A percentile compares a stretch with the other conserved stretches of the same genome.
These are phyloP conservation scores for Dolichomitus sp. DNA, from an alignment of 2,888 invertebrate genomes.

Conservation along the genomic window DNA sequence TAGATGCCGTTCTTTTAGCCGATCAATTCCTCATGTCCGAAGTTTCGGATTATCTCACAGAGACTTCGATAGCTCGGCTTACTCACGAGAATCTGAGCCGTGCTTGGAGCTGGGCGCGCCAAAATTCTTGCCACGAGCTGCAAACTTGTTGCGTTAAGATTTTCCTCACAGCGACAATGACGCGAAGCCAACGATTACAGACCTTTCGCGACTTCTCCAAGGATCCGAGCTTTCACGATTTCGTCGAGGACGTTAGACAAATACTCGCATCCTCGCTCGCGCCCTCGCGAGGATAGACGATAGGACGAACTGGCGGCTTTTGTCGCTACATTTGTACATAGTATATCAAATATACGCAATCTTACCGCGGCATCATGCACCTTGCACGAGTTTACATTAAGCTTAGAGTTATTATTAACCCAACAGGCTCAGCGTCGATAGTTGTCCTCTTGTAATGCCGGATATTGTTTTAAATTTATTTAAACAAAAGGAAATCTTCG, in stretches of 20 bases:
- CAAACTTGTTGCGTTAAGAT: constrained; percentile 80
- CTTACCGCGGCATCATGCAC: constrained; percentile 13
- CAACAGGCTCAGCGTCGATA: not conserved
- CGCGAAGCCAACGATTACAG: constrained; percentile 73
- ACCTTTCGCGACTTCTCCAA: constrained; percentile 80
- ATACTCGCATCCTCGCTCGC: constrained; percentile 71
- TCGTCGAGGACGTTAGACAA: constrained; percentile 77
- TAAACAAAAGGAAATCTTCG: constrained; percentile 6
- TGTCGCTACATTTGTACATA: constrained; percentile 16
- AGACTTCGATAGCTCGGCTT: constrained; percentile 78
- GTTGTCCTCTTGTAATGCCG: constrained; percentile 15
- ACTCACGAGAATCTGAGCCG: constrained; percentile 78
- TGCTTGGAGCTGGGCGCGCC: constrained; percentile 82
- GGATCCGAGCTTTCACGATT: constrained; percentile 76
- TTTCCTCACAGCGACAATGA: constrained; percentile 79
- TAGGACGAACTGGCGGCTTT: not conserved
- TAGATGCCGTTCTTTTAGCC: constrained; percentile 83
- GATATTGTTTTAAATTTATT: not conserved
- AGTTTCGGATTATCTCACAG: constrained; percentile 77
- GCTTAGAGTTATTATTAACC: not conserved
- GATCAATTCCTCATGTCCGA: constrained; percentile 82
- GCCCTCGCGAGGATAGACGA: constrained; percentile 14
- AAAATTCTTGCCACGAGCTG: constrained; percentile 79
- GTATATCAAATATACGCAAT: not conserved
- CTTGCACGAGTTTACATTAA: not conserved